These are phyloP conservation scores for Macquaria australasica DNA, from an alignment of 2,113 vertebrate genomes.

Conservation along the genomic window DNA sequence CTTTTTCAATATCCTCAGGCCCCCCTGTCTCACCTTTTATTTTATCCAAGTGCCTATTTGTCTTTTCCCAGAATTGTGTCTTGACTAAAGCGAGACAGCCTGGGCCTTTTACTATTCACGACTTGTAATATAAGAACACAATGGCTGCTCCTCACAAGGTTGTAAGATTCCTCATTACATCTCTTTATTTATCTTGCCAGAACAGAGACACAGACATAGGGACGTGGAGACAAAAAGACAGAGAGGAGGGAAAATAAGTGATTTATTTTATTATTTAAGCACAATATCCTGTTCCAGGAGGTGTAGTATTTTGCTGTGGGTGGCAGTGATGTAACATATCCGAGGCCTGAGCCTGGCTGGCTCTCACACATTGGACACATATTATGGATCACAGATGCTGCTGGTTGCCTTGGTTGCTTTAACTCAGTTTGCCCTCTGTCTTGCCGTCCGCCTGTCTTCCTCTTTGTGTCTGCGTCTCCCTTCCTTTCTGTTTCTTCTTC, in stretches of 20 bases:
- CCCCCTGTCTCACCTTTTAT: constrained; percentile 66
- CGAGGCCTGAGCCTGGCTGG: constrained; percentile 49
- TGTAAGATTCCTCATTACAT: constrained; percentile 81
- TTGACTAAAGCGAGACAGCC: constrained; percentile 46
- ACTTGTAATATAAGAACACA: constrained; percentile 80
- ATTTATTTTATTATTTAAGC: constrained; percentile 66
- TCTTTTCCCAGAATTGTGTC: constrained; percentile 73
- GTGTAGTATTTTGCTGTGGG: constrained; percentile 32
- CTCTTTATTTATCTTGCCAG: constrained; percentile 77
- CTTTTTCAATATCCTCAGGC: constrained; percentile 83
- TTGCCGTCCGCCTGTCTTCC: constrained; percentile 64
- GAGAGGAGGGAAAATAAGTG: constrained; percentile 28
- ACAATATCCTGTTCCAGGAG: constrained; percentile 68
- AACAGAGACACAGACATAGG: constrained; percentile 20
- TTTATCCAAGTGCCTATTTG: constrained; percentile 79
- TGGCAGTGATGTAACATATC: constrained; percentile 46
- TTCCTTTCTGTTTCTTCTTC: constrained; percentile 43
- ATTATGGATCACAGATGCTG: constrained; percentile 80
- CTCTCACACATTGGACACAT: constrained; percentile 58
- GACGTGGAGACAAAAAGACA: constrained; percentile 29
- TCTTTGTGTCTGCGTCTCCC: constrained; percentile 53
- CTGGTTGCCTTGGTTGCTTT: constrained; percentile 69
- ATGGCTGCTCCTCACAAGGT: constrained; percentile 65
- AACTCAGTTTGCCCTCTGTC: constrained; percentile 64
- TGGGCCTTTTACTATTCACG: constrained; percentile 73